Evolutionary conservation across 2,113 vertebrate genomes (phyloP), one percentile per base, ranked within the genome.

Genomic region (Sinocyclocheilus maitianheensis): DNA sequence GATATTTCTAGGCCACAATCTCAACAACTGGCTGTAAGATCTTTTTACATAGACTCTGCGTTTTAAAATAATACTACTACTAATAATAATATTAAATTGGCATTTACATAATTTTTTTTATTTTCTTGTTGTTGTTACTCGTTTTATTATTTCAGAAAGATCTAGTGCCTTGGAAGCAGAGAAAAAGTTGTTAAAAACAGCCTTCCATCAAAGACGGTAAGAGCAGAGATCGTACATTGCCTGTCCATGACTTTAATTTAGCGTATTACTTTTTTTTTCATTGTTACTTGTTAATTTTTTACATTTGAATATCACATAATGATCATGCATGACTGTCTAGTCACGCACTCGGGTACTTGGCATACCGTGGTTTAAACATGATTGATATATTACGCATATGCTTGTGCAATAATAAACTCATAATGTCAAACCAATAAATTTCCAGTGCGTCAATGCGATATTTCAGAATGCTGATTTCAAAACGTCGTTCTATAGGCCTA

Each of bases 141-240:
- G 89, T 87, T 87, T 92, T 92, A 91, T 92, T 89, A 88, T 96
- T 96, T 92, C 94, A 96, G 96, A 98, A 94, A 96, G 96, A 96
- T 96, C 94, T 95, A 98, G 97, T 97, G 97, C 97, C 96, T 98
- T 99, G 97, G 96, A 97, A 46, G 43, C 9, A 46, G 43, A 46
- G 43, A 46, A 11, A 46, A 10, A 46, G 43, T 46, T 46, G 43
- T 46, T 46, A 46, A 46, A 43, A 43, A 43, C 43, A 43, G 7
- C 43, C 43, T 43, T 43, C 43, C 43, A 43, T 94, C 95, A 96
- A 92, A 97, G 95, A 96, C 93, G 96, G 95, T 95, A 96, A 97
- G 95, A 46, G 9, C 40, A 90, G 92, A 93, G 94, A 93, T 76
- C 86, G 85, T 76, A 40, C 85, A 79, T 89, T 90, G 84, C 89